phyloP scores from a whole-genome alignment of 2,888 invertebrate species.

The Vesta saturnalis region DNA sequence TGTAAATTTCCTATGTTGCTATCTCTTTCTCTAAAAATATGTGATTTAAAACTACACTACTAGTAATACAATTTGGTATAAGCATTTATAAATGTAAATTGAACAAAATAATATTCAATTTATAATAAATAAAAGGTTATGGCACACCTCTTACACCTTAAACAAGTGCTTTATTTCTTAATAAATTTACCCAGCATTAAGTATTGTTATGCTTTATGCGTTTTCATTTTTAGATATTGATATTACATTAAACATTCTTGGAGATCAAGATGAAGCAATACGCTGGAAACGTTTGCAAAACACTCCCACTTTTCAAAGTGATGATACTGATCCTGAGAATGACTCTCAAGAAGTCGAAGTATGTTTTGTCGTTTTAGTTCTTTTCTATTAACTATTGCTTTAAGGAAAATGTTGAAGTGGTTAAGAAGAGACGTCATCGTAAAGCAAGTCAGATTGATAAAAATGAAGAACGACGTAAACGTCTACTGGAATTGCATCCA shows the following conservation, averaged over 20 bases:
- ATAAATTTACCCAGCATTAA: no score
- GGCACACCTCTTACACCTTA: no score
- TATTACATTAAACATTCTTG: conserved; percentile 67
- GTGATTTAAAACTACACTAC: no score
- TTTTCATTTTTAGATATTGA: conserved; percentile 56
- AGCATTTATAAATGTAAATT: no score
- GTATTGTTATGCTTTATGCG: background rate
- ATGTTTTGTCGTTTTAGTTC: background rate
- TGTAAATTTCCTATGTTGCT: no score
- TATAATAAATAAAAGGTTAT: no score
- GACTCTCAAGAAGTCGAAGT: conserved; percentile 55
- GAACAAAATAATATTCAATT: no score
- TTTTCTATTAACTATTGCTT: conserved; percentile 2
- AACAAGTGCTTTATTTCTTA: no score
- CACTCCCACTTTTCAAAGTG: conserved; percentile 59
- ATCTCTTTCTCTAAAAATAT: no score
- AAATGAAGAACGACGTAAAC: conserved; percentile 74
- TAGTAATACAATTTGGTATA: no score
- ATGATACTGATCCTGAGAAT: conserved; percentile 75
- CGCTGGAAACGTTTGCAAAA: conserved; percentile 64
- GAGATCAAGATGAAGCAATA: conserved; percentile 77
- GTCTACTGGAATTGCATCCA: conserved; percentile 77
- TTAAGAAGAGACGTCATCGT: conserved; percentile 73
- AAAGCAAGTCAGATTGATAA: conserved; percentile 69
- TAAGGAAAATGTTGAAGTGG: conserved; percentile 53